Evolutionary conservation across 2,888 invertebrate species (phyloP).

Genomic region (Thereva unica): DNA sequence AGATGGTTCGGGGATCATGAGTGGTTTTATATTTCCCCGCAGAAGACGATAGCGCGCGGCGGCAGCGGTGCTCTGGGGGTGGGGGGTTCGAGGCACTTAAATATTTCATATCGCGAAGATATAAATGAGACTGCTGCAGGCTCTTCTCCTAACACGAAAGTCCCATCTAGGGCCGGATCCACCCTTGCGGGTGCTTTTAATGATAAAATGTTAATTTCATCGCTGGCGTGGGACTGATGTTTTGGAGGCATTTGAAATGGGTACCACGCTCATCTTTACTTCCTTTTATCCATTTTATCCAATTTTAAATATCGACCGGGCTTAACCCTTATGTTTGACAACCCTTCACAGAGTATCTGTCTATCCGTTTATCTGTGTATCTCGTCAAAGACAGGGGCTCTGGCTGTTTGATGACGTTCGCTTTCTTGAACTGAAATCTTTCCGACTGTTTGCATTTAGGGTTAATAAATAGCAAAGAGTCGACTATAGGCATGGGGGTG

Average conservation of each 20-base stretch:
- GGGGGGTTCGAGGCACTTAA: conserved; percentile 36
- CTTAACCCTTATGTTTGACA: conserved; percentile 43
- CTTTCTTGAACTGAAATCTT: conserved; percentile 41
- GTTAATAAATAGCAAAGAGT: conserved; percentile 42
- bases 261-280: conserved; percentile 40
- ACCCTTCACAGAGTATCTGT: conserved; percentile 40
- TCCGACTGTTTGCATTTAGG: conserved; percentile 42
- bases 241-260: conserved; percentile 41
- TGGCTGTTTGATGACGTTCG: conserved; percentile 42
- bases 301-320: conserved; percentile 42
- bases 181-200: conserved; percentile 41
- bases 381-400: conserved; percentile 34
- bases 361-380: conserved; percentile 41
- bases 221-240: conserved; percentile 42
- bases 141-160: conserved; percentile 40
- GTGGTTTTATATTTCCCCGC: conserved; percentile 19
- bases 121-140: conserved; percentile 40
- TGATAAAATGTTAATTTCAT: conserved; percentile 43
- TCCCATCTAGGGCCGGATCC: conserved; percentile 38
- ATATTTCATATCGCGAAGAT: conserved; percentile 42
- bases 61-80: background rate
- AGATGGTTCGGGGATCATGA: conserved; percentile 12
- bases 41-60: conserved; percentile 12
- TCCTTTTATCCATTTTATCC: conserved; percentile 42
- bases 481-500: conserved; percentile 20